Evolutionary conservation across 2,888 invertebrate genomes (phyloP).

Genomic region (Aquatica leii): DNA sequence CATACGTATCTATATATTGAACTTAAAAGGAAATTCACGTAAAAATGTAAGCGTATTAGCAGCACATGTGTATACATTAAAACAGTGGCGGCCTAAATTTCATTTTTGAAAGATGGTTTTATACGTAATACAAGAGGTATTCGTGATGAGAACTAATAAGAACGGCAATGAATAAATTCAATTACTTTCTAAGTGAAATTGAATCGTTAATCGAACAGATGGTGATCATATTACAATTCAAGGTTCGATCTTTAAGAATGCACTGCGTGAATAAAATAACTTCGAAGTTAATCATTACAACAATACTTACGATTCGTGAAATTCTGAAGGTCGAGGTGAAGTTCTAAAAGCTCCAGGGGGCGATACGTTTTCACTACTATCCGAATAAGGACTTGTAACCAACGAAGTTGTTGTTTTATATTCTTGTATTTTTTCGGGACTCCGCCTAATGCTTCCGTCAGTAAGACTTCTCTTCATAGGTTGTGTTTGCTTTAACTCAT

Average conservation of each 20-base stretch:
- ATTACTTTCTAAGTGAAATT: too few species aligned
- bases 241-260: slow-evolving; percentile 10
- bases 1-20: too few species aligned
- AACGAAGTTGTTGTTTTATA: slow-evolving; percentile 49
- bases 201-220: neutral
- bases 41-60: too few species aligned
- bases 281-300: slow-evolving; percentile 35
- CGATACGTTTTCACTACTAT: slow-evolving; percentile 59
- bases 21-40: too few species aligned
- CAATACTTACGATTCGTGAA: slow-evolving; percentile 62
- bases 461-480: slow-evolving; percentile 59
- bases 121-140: too few species aligned
- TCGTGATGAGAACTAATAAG: too few species aligned
- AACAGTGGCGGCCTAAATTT: too few species aligned
- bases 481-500: slow-evolving; percentile 55
- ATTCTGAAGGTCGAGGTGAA: slow-evolving; percentile 57
- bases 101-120: too few species aligned
- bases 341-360: slow-evolving; percentile 58
- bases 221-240: slow-evolving; percentile 2
- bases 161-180: too few species aligned
- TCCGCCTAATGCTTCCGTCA: slow-evolving; percentile 56
- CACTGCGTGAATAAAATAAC: slow-evolving; percentile 38
- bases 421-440: slow-evolving; percentile 48
- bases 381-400: slow-evolving; percentile 57
- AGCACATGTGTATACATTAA: too few species aligned